Evolutionary conservation across 2,113 vertebrate species (phyloP), one percentile per base, ranked within the genome.

Genomic region (Halichoerus grypus): DNA sequence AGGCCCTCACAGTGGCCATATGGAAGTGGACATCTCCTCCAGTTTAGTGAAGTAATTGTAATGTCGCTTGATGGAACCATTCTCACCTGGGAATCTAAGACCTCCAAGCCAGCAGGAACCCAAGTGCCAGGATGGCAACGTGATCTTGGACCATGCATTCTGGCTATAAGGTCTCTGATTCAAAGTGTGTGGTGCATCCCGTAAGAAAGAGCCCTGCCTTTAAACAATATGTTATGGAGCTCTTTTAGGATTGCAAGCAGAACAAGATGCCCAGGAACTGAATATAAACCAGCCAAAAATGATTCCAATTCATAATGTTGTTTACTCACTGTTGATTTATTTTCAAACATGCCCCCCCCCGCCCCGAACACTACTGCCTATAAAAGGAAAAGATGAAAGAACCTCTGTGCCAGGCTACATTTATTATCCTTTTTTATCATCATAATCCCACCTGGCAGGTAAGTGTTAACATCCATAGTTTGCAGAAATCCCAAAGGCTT

Each of bases 331-430:
- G 21, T 21, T 80, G 88, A 49, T n/a, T 39, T 57, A 49, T 81
- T 21, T 90, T 77, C n/a, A 31, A 53, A 53, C 28, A 33, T 89
- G 31, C 61, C 86, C 9, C 18, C 11, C 5, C 51, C 79, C 14
- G 11, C 7, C 57, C 79, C 18, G 14, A 71, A 36, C 13, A 24
- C 46, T 15, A 8, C 16, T 80, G 36, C 33, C 39, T 22, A 9
- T 33, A 16, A 51, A 55, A 69, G 46, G 88, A 63, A n/a, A 69
- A 4, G 8, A 1, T 33, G 21, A 19, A 33, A 24, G 46, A 8
- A 0, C 15, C 15, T 21, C 1, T 12, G 6, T 22, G 11, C 5
- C 36, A 5, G 33, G 8, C 10, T 9, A 1, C 10, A 4, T 72
- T 83, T 16, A 9, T 5, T 49, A 0, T 36, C 49, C 15, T 9